Base-by-base conservation (phyloP, 2,888 invertebrate genomes). In the Glyphotaelius pellucidus region DNA sequence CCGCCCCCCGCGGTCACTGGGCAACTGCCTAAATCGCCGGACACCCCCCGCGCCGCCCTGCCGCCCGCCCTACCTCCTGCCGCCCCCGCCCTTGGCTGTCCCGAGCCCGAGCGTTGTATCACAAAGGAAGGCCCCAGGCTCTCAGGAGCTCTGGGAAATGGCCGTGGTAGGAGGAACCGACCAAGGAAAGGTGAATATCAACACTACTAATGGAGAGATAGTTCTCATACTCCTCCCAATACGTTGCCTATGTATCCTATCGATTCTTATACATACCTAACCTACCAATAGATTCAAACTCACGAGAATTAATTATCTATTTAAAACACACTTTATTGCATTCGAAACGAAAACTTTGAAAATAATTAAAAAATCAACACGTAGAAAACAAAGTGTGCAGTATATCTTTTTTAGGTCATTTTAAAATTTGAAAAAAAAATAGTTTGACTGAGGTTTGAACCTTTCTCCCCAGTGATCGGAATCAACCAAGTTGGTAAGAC, bases 21-120 rank as follows among this genome's bases (percentile, higher is more conserved):
- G 88, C 86, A 93, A 93, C 93, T 92, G 87, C 92, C 92, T 90
- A 92, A 91, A 85, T 87, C 89, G 87, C 90, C 93, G 87, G 83
- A 84, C 89, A 38, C 81, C 92, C 92, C 89, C 79, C 67, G 52
- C 19, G n/a, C 42, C n/a, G 47, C 85, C 88, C 38, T 52, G 30
- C 67, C n/a, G 32, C 90, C 80, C 52, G 25, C 67, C 47, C 15
- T 42, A 47, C 47, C 14, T 14, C 25, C 25, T 9, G 25, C 67
- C 80, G 15, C 31, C 47, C 38, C 89, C 35, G 30, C 80, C 89
- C 15, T 38, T 14, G 80, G 19, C 32, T 31, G 80, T 38, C 67
- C 90, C 84, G 80, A 35, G 42, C 86, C 80, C 87, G 42, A 42
- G 52, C 11, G 67, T 67, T 67, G 67, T 67, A 67, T 84, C 92